phyloP scores from a whole-genome alignment of 1,140 invertebrate species.

The Caenorhabditis remanei region DNA sequence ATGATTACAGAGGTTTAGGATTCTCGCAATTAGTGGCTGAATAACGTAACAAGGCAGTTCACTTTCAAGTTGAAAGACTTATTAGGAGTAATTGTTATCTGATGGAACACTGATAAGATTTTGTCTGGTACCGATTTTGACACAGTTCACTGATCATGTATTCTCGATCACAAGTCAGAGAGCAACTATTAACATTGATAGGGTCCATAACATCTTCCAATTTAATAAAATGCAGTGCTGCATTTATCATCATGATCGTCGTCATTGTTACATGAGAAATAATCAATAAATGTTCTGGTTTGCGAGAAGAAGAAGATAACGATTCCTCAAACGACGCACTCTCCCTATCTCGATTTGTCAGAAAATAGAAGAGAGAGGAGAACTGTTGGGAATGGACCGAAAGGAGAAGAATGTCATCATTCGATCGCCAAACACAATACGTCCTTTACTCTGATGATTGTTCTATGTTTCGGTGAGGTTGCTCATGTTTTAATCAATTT shows the following conservation, averaged over 20 bases:
- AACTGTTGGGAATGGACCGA: not conserved
- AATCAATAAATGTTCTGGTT: constrained; percentile 19
- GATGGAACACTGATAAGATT: no score
- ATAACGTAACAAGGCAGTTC: no score
- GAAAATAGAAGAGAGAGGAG: not conserved
- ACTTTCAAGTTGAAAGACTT: no score
- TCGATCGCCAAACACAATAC: constrained; percentile 3
- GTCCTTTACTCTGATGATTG: not conserved
- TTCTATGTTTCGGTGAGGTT: constrained; percentile 25
- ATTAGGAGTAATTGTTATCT: no score
- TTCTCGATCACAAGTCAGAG: no score
- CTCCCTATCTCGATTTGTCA: constrained; percentile 21
- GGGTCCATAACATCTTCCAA: no score
- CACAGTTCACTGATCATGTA: no score
- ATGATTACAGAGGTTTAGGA: no score
- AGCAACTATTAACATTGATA: not conserved
- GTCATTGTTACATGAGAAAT: not conserved
- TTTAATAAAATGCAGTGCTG: not conserved
- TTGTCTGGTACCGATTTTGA: no score
- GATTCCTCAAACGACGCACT: not conserved
- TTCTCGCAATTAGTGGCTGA: no score
- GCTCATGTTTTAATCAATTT: not conserved
- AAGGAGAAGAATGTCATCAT: not conserved
- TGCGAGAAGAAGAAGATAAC: not conserved
- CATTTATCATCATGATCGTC: not conserved